Percentiles rank a stretch among this genome's conserved stretches.
Evolutionary conservation across 2,113 vertebrate species (phyloP).

Genomic region (Balaenoptera acutorostrata): DNA sequence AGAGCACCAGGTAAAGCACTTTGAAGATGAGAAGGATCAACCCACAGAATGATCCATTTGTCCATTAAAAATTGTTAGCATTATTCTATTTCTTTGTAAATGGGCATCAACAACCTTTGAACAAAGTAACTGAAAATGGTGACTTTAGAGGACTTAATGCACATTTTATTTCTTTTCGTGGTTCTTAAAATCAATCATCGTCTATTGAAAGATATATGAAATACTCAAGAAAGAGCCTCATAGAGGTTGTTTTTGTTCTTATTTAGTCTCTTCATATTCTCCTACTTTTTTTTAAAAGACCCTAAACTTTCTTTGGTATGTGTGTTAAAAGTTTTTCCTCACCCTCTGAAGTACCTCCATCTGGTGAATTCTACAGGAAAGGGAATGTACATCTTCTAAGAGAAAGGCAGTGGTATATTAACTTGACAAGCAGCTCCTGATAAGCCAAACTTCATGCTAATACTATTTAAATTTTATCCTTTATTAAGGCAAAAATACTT

Average conservation of each 20-base stretch:
- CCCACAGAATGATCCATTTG: not conserved
- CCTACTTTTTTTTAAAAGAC: not conserved
- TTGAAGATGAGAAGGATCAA: not conserved
- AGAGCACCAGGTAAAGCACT: not conserved
- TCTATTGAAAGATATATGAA: not conserved
- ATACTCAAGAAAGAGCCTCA: not conserved
- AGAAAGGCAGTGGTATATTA: not conserved
- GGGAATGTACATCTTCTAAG: not conserved
- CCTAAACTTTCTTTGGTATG: not conserved
- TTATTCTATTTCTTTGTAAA: conserved; percentile 6
- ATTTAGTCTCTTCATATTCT: not conserved
- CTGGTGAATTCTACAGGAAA: not conserved
- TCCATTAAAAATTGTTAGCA: not conserved
- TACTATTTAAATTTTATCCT: conserved; percentile 41
- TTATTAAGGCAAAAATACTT: not conserved
- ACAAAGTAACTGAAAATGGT: not conserved
- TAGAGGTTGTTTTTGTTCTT: not conserved
- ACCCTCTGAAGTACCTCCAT: not conserved
- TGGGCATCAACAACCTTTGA: not conserved
- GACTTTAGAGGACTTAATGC: not conserved
- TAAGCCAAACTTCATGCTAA: not conserved
- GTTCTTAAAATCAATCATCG: conserved; percentile 12
- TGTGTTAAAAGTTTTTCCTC: not conserved
- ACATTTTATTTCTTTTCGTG: not conserved
- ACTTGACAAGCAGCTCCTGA: not conserved